These are phyloP conservation scores for Melanotaenia nigrans DNA, from an alignment of 2,797 vertebrate species.

Conservation along the genomic window DNA sequence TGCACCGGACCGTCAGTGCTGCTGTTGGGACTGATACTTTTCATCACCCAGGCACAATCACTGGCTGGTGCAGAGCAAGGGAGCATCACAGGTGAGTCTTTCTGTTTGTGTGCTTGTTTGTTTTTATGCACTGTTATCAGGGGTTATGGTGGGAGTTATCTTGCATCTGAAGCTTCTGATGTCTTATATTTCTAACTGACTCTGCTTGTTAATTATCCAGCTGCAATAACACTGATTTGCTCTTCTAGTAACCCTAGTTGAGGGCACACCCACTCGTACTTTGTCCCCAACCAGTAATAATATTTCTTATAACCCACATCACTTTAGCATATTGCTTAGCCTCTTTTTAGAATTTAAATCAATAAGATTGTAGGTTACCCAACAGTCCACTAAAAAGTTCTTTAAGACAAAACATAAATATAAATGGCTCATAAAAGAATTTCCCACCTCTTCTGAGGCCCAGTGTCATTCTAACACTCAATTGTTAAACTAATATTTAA, in stretches of 20 bases:
- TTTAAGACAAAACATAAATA: background rate
- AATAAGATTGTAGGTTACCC: background rate
- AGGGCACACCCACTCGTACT: background rate
- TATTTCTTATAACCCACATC: background rate
- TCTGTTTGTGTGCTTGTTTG: background rate
- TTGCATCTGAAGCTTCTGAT: background rate
- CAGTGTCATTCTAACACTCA: background rate
- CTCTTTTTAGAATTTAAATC: background rate
- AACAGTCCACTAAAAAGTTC: background rate
- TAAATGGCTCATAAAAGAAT: background rate
- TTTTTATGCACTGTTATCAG: background rate
- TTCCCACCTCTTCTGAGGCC: background rate
- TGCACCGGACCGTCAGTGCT: slow-evolving; percentile 78
- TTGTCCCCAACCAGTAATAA: background rate
- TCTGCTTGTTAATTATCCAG: background rate
- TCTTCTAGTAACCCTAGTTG: background rate
- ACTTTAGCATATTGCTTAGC: background rate
- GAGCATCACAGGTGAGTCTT: slow-evolving; percentile 41
- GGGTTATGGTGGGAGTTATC: background rate
- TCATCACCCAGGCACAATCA: slow-evolving; percentile 55
- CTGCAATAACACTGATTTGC: background rate
- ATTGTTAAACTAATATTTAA: no score
- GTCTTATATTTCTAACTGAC: background rate
- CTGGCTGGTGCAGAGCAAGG: background rate
- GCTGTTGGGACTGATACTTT: slow-evolving; percentile 77